Percentiles rank a stretch among this genome's conserved stretches.
phyloP scores from a whole-genome alignment of 2,888 invertebrate species.

The Drosophila incognita region DNA sequence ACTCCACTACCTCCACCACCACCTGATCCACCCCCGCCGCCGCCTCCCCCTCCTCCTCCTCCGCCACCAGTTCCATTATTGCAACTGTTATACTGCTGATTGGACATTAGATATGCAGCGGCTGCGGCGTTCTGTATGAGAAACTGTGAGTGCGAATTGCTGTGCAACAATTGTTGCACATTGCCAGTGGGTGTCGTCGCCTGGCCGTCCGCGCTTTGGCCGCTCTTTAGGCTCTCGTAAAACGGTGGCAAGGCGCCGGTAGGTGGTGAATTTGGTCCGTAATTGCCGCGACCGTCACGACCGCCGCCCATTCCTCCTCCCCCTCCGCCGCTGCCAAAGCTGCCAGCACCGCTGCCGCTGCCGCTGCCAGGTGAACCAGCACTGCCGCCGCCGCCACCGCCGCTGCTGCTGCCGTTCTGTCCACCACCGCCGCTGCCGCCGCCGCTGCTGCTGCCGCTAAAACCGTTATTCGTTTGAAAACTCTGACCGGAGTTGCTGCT shows the following conservation, averaged over 20 bases:
- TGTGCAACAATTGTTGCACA: conserved; percentile 42
- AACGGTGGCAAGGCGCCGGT: conserved; percentile 95
- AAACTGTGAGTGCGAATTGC: conserved; percentile 87
- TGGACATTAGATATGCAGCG: conserved; percentile 87
- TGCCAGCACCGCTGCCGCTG: conserved; percentile 86
- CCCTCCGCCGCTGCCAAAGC: conserved; percentile 89
- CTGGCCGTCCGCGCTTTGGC: conserved; percentile 86
- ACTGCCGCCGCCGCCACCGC: conserved; percentile 66
- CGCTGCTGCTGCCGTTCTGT: conserved; percentile 57
- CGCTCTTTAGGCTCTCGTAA: conserved; percentile 93
- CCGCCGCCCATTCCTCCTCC: conserved; percentile 91
- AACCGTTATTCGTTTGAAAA: conserved; percentile 82
- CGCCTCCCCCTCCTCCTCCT: conserved; percentile 83
- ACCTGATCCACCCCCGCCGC: conserved; percentile 72
- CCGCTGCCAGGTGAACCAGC: conserved; percentile 69
- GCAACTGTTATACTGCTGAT: conserved; percentile 71
- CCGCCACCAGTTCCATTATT: conserved; percentile 17
- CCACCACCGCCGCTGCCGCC: conserved; percentile 82
- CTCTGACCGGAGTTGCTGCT: conserved; percentile 85
- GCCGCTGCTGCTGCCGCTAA: conserved; percentile 74
- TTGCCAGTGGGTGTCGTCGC: conserved; percentile 46
- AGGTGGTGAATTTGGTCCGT: conserved; percentile 94
- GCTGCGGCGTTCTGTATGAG: conserved; percentile 88
- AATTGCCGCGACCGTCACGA: conserved; percentile 93
- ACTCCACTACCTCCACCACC: conserved; percentile 79